Evolutionary conservation across 2,113 vertebrate genomes (phyloP).

Genomic region (Hypomesus transpacificus): DNA sequence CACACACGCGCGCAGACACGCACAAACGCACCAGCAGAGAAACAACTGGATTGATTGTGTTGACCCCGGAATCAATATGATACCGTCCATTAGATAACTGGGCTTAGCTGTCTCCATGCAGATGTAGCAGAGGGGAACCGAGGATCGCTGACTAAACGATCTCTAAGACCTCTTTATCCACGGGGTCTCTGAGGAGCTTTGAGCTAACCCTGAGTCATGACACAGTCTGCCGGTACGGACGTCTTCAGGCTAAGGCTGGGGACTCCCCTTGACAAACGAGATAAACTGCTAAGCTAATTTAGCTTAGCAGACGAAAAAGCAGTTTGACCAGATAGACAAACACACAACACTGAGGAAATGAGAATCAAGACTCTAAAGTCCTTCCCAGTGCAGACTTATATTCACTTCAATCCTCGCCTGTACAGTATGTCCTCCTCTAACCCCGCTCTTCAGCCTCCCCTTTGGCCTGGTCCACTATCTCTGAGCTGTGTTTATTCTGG

Average conservation of each 20-base stretch:
- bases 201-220: no score
- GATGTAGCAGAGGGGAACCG: no score
- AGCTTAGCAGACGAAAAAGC: background rate
- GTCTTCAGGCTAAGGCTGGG: no score
- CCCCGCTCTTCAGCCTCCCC: slow-evolving; percentile 13
- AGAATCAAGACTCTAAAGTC: slow-evolving; percentile 39
- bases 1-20: background rate
- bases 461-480: background rate
- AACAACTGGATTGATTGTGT: background rate
- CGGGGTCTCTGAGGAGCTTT: no score
- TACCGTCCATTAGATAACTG: no score
- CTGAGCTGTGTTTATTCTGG: slow-evolving; percentile 58
- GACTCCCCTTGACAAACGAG: no score
- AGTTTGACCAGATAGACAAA: background rate
- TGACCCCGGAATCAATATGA: background rate
- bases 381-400: slow-evolving; percentile 23
- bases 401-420: slow-evolving; percentile 46
- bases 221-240: no score
- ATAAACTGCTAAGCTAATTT: no score
- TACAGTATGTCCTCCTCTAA: background rate
- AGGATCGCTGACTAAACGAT: no score
- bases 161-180: no score
- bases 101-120: no score
- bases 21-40: slow-evolving; percentile 10
- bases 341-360: slow-evolving; percentile 30